Evolutionary conservation across 2,888 invertebrate species (phyloP).

Genomic region (Neoscelio sp.): DNA sequence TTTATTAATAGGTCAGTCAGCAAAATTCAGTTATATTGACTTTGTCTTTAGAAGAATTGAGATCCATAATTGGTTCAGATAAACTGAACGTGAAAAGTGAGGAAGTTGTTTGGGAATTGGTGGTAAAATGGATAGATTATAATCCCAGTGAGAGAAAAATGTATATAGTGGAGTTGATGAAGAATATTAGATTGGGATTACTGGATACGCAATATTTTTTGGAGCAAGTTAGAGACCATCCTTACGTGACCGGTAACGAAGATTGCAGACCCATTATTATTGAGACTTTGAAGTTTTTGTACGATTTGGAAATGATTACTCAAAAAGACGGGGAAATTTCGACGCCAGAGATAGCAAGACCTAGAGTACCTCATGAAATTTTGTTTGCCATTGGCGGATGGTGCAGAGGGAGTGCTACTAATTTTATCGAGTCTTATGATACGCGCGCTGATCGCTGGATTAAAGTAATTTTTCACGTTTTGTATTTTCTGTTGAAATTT

Average conservation of each 20-base stretch:
- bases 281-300: constrained; percentile 95
- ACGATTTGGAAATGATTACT: constrained; percentile 95
- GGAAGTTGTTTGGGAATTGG: constrained; percentile 93
- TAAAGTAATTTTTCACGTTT: constrained; percentile 83
- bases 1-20: constrained; percentile 84
- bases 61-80: constrained; percentile 91
- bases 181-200: constrained; percentile 91
- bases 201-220: constrained; percentile 95
- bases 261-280: constrained; percentile 94
- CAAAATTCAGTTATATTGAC: constrained; percentile 90
- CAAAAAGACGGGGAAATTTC: constrained; percentile 92
- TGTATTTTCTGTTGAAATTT: background rate
- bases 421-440: constrained; percentile 94
- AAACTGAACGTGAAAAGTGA: constrained; percentile 95
- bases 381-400: constrained; percentile 93
- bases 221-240: constrained; percentile 95
- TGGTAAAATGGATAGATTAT: constrained; percentile 93
- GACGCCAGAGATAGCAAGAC: constrained; percentile 93
- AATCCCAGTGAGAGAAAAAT: constrained; percentile 89
- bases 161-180: constrained; percentile 91
- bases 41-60: constrained; percentile 89
- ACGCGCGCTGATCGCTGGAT: constrained; percentile 96
- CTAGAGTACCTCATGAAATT: constrained; percentile 94
- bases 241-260: constrained; percentile 92
- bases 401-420: constrained; percentile 85